phyloP scores from a whole-genome alignment of 2,888 invertebrate genomes.

The Zygothrica quintamaculata region DNA sequence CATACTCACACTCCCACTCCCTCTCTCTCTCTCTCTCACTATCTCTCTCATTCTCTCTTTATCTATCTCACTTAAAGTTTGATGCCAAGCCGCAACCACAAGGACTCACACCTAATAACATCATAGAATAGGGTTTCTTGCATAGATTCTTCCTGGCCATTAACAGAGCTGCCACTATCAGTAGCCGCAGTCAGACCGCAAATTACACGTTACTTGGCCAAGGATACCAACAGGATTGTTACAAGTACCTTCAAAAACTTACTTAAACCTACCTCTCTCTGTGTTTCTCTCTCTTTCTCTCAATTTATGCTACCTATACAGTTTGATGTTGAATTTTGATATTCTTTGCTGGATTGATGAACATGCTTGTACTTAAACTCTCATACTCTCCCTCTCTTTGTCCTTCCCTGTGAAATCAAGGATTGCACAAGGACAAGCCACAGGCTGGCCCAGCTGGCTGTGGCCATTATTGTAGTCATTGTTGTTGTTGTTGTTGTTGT shows the following conservation, averaged over 20 bases:
- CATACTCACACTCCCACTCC: too few relatives aligned
- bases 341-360: constrained; percentile 73
- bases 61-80: too few relatives aligned
- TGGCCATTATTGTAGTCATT: constrained; percentile 21
- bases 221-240: constrained; percentile 27
- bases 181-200: constrained; percentile 56
- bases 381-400: too few relatives aligned
- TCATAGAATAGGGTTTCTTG: not conserved
- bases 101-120: constrained; percentile 14
- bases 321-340: constrained; percentile 59
- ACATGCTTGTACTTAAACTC: constrained; percentile 25
- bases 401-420: constrained; percentile 24
- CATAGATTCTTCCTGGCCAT: not conserved
- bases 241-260: constrained; percentile 8
- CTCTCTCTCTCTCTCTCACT: too few relatives aligned
- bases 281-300: too few relatives aligned
- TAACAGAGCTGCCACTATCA: constrained; percentile 47
- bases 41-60: too few relatives aligned
- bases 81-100: constrained; percentile 56
- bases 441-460: constrained; percentile 18
- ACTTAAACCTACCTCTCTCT: not conserved
- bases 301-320: not conserved
- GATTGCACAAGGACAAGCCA: constrained; percentile 31
- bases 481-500: constrained; percentile 32
- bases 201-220: constrained; percentile 58